Evolutionary conservation across 2,113 vertebrate genomes (phyloP).

Genomic region (Hiodon alosoides): DNA sequence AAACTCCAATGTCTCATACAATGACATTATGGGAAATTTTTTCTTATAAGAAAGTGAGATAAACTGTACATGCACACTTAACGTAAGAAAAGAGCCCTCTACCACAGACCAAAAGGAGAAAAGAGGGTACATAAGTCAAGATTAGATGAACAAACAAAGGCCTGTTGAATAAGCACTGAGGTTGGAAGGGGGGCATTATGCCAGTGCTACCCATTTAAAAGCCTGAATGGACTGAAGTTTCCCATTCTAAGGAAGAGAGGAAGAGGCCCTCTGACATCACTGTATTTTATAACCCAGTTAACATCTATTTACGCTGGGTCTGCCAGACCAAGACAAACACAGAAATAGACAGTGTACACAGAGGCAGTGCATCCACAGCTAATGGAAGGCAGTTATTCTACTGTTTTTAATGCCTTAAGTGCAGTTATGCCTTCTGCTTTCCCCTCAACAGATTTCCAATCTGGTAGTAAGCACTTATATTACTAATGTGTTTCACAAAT

Average conservation of each 20-base stretch:
- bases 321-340: slow-evolving; percentile 22
- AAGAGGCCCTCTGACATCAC: slow-evolving; percentile 21
- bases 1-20: not conserved
- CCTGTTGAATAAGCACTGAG: slow-evolving; percentile 21
- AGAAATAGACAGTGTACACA: slow-evolving; percentile 21
- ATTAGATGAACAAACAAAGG: slow-evolving; percentile 16
- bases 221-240: slow-evolving; percentile 11
- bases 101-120: not conserved
- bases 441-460: not conserved
- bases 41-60: slow-evolving; percentile 2
- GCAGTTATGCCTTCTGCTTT: slow-evolving; percentile 7
- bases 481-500: not conserved
- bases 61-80: not conserved
- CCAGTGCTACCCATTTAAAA: slow-evolving; percentile 20
- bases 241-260: not conserved
- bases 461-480: not conserved
- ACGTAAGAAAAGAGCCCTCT: not conserved
- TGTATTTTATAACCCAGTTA: slow-evolving; percentile 23
- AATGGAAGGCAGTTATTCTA: slow-evolving; percentile 19
- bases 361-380: slow-evolving; percentile 18
- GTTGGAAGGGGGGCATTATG: slow-evolving; percentile 2
- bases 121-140: slow-evolving; percentile 20
- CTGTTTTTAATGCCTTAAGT: slow-evolving; percentile 2
- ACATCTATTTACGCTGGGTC: slow-evolving; percentile 20
- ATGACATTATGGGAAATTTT: not conserved